Percentiles rank a stretch among this genome's conserved stretches.
Evolutionary conservation across 2,113 vertebrate genomes (phyloP).

Genomic region (Trichechus manatus): DNA sequence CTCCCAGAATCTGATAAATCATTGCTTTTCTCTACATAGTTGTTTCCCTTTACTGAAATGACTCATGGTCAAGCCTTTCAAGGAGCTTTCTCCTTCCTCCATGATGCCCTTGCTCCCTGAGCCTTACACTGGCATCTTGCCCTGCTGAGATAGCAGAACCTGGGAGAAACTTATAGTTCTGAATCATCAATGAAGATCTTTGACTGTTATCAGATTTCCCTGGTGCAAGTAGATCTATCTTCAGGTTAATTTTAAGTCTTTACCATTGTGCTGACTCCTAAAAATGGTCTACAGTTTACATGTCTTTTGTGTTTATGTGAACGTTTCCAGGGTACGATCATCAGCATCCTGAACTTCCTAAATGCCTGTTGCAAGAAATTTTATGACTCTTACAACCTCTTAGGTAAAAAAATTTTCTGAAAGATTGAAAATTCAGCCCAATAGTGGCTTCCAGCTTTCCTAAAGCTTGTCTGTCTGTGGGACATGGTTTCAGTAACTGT

Average conservation of each 20-base stretch:
- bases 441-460: slow-evolving; percentile 41
- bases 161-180: slow-evolving; percentile 48
- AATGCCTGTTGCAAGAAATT: slow-evolving; percentile 56
- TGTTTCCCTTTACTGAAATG: background rate
- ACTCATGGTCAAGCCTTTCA: background rate
- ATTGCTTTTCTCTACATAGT: background rate
- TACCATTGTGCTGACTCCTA: slow-evolving; percentile 65
- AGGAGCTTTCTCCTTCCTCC: background rate
- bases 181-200: slow-evolving; percentile 67
- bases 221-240: slow-evolving; percentile 56
- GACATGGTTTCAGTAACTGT: background rate
- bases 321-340: slow-evolving; percentile 46
- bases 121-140: background rate
- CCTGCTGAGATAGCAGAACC: slow-evolving; percentile 64
- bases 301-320: slow-evolving; percentile 76
- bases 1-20: background rate
- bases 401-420: slow-evolving; percentile 58
- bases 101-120: background rate
- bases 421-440: slow-evolving; percentile 61
- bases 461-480: background rate
- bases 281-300: slow-evolving; percentile 72
- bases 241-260: slow-evolving; percentile 72
- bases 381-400: slow-evolving; percentile 67
- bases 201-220: slow-evolving; percentile 53
- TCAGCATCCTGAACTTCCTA: slow-evolving; percentile 63